phyloP scores from a whole-genome alignment of 2,797 vertebrate genomes.

The Malacoraja senta region DNA sequence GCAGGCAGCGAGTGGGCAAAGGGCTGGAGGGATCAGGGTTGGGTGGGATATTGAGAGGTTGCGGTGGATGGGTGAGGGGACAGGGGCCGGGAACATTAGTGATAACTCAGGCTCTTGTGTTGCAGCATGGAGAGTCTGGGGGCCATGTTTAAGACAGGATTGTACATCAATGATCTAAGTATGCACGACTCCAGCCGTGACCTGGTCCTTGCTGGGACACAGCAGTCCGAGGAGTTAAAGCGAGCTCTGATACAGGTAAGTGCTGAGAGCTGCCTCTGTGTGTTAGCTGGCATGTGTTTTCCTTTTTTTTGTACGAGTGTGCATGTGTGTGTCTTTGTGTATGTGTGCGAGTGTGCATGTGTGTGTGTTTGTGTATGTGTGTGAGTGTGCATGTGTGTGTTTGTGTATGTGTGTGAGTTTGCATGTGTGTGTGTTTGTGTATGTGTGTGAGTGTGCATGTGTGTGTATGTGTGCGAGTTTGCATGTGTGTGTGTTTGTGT shows the following conservation, averaged over 20 bases:
- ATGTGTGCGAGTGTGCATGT: background rate
- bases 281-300: too few species aligned
- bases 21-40: too few species aligned
- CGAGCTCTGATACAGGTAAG: conserved; percentile 65
- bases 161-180: conserved; percentile 68
- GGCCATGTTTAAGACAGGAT: conserved; percentile 63
- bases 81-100: background rate
- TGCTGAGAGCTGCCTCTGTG: background rate
- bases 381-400: background rate
- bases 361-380: background rate
- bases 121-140: conserved; percentile 67
- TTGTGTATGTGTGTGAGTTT: background rate
- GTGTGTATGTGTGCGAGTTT: background rate
- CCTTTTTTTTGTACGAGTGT: too few species aligned
- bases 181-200: conserved; percentile 70
- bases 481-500: background rate
- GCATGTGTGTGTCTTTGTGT: background rate
- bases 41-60: background rate
- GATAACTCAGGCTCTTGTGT: background rate
- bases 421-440: background rate
- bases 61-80: too few species aligned
- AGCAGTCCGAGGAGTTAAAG: conserved; percentile 66
- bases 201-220: conserved; percentile 63
- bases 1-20: too few species aligned
- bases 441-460: too few species aligned